These are phyloP conservation scores for Meleagris gallopavo DNA, from an alignment of 2,113 vertebrate genomes.

Conservation along the genomic window DNA sequence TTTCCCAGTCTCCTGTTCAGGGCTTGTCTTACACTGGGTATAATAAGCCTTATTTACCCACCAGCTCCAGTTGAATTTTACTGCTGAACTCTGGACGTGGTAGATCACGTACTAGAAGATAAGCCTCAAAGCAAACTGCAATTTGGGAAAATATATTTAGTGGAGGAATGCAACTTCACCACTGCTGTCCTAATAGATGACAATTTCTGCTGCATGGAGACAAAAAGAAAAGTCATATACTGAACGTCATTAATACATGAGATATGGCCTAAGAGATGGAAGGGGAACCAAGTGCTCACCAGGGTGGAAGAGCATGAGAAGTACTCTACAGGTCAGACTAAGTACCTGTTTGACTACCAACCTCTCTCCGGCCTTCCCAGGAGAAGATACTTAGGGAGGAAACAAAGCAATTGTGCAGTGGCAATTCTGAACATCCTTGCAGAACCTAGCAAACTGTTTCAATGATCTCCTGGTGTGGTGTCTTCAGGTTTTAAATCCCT, in stretches of 20 bases:
- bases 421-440: neutral
- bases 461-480: neutral
- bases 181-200: neutral
- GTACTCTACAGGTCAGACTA: neutral
- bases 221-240: neutral
- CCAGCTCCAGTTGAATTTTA: neutral
- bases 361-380: neutral
- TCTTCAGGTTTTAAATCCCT: neutral
- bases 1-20: neutral
- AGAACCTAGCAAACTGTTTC: neutral
- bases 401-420: neutral
- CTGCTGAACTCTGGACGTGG: neutral
- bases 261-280: neutral
- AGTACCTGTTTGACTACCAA: accelerated
- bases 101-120: neutral
- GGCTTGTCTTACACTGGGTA: neutral
- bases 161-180: neutral
- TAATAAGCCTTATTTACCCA: neutral
- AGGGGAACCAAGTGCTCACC: neutral
- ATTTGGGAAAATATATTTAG: neutral
- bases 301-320: neutral
- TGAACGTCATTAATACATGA: neutral
- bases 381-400: neutral
- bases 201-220: neutral
- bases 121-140: neutral